Conservation (phyloP, 2,888 invertebrate genomes). For the Lysandra bellargus region DNA sequence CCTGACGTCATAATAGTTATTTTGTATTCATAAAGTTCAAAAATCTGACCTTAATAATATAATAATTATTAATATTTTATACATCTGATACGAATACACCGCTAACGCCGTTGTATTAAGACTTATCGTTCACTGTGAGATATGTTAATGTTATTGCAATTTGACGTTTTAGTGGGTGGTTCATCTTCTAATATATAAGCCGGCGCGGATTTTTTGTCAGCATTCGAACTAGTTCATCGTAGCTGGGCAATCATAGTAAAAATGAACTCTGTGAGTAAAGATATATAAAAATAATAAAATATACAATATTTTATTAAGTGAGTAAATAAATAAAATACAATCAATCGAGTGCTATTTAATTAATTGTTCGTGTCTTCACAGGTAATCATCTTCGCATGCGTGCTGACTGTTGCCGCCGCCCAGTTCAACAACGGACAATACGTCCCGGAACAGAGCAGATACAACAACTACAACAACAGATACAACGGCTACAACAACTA, state of each 20-base stretch:
- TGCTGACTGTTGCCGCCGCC: constrained; percentile 59
- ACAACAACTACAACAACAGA: constrained; percentile 39
- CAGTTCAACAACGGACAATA: constrained; percentile 47
- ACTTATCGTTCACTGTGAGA: constrained; percentile 56
- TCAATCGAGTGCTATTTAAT: background rate
- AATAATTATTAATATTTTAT: constrained; percentile 35
- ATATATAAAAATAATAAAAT: constrained; percentile 29
- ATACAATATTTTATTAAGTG: background rate
- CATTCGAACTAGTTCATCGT: constrained; percentile 73
- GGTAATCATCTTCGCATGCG: constrained; percentile 52
- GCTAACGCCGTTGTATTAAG: constrained; percentile 43
- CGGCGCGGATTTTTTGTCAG: constrained; percentile 65
- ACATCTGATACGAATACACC: constrained; percentile 39
- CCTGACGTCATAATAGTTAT: background rate
- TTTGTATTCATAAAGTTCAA: background rate
- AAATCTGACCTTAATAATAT: constrained; percentile 32
- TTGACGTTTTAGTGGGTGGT: constrained; percentile 66
- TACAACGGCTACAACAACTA: constrained; percentile 37
- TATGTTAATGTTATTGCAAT: constrained; percentile 72
- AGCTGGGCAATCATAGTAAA: constrained; percentile 54
- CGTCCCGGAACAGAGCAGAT: constrained; percentile 38
- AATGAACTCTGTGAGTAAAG: constrained; percentile 68
- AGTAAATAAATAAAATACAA: constrained; percentile 25
- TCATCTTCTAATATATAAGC: constrained; percentile 68
- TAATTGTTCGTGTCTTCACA: constrained; percentile 35